phyloP scores from a whole-genome alignment of 2,113 vertebrate species.

The Corydoras maculifer region DNA sequence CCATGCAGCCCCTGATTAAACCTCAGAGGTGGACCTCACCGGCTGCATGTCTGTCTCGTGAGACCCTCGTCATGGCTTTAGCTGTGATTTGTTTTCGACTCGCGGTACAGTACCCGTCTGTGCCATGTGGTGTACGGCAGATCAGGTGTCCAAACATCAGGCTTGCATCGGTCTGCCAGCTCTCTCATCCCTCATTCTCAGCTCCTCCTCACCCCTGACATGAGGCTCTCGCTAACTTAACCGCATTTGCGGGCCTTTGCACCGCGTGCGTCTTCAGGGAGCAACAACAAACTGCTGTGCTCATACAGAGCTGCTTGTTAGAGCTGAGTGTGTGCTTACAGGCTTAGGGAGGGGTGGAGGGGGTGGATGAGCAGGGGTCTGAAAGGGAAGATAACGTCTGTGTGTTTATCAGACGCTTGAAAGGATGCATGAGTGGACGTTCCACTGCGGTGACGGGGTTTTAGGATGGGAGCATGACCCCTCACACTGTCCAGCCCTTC shows the following conservation, averaged over 20 bases:
- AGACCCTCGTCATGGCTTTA: no score
- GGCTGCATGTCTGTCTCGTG: no score
- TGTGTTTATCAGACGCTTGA: neutral
- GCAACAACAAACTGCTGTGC: conserved; percentile 47
- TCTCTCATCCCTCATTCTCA: neutral
- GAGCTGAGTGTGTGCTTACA: conserved; percentile 4
- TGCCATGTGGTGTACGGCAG: no score
- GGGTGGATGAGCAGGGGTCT: neutral
- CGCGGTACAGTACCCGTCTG: no score
- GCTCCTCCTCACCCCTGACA: conserved; percentile 33
- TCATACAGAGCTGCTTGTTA: conserved; percentile 29
- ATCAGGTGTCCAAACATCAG: no score
- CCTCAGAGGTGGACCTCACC: no score
- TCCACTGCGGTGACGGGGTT: neutral
- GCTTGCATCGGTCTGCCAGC: neutral
- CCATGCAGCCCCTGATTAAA: no score
- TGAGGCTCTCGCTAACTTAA: conserved; percentile 43
- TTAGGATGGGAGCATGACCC: neutral
- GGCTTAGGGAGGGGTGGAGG: neutral
- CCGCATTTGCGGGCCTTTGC: conserved; percentile 48
- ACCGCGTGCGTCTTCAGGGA: conserved; percentile 40
- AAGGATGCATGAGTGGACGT: neutral
- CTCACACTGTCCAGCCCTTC: no score
- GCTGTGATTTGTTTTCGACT: no score
- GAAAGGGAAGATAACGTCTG: neutral